phyloP scores from a whole-genome alignment of 2,113 vertebrate species.

The Thamnophis sirtalis region DNA sequence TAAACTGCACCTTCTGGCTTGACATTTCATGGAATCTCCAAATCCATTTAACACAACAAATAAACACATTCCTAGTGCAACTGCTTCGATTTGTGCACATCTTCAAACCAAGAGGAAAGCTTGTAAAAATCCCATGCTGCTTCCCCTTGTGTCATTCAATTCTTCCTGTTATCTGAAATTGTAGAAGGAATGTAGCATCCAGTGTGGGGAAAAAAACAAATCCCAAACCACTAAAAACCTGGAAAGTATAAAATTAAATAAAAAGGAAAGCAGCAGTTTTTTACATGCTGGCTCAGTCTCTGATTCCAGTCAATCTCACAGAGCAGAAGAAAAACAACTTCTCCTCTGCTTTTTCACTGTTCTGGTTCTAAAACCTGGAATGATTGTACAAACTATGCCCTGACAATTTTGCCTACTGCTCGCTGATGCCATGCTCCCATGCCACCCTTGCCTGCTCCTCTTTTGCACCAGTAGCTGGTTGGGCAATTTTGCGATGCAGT shows the following conservation, averaged over 20 bases:
- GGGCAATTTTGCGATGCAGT: constrained; percentile 82
- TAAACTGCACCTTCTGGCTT: constrained; percentile 62
- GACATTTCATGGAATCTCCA: constrained; percentile 73
- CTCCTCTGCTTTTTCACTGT: constrained; percentile 50
- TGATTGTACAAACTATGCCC: constrained; percentile 41
- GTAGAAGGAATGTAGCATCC: constrained; percentile 71
- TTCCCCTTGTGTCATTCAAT: constrained; percentile 17
- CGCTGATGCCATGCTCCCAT: constrained; percentile 89
- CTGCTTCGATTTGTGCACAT: constrained; percentile 70
- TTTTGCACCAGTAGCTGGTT: constrained; percentile 78
- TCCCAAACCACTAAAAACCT: constrained; percentile 49
- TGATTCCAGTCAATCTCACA: constrained; percentile 61
- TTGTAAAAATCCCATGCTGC: constrained; percentile 44
- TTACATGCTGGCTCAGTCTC: constrained; percentile 68
- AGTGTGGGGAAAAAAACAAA: constrained; percentile 64
- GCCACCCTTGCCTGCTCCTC: constrained; percentile 86
- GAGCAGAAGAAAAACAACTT: constrained; percentile 58
- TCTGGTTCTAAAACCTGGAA: constrained; percentile 49
- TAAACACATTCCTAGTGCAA: constrained; percentile 74
- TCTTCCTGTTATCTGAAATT: constrained; percentile 50
- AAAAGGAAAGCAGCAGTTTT: constrained; percentile 73
- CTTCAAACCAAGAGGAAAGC: constrained; percentile 59
- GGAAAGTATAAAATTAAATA: constrained; percentile 68
- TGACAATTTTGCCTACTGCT: constrained; percentile 75
- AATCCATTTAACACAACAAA: constrained; percentile 71